Evolutionary conservation across 2,797 vertebrate species (phyloP).

Genomic region (Anabas testudineus): DNA sequence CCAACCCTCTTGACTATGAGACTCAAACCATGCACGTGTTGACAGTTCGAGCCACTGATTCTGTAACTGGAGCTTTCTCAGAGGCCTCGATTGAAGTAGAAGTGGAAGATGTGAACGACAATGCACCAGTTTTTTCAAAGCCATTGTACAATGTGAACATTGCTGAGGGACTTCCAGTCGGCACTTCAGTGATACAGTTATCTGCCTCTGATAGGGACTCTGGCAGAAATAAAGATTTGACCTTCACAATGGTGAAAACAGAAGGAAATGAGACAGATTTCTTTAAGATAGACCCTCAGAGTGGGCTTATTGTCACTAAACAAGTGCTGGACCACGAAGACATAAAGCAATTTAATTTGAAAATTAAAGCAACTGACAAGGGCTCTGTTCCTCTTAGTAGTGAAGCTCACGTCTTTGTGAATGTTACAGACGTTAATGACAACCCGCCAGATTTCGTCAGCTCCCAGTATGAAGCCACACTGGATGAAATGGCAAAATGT

Average conservation of each 20-base stretch:
- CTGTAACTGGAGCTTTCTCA: conserved; percentile 91
- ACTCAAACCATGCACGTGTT: conserved; percentile 86
- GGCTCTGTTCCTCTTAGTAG: conserved; percentile 87
- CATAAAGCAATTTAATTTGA: conserved; percentile 87
- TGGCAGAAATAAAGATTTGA: conserved; percentile 88
- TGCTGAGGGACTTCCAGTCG: conserved; percentile 87
- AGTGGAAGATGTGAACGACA: conserved; percentile 95
- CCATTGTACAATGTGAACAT: conserved; percentile 81
- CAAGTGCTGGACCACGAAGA: conserved; percentile 91
- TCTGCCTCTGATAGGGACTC: conserved; percentile 91
- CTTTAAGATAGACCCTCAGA: conserved; percentile 89
- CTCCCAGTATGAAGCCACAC: conserved; percentile 89
- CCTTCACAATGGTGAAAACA: conserved; percentile 87
- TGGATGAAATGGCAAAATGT: conserved; percentile 94
- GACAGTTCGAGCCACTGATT: conserved; percentile 93
- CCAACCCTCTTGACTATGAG: conserved; percentile 92
- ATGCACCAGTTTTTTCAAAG: conserved; percentile 89
- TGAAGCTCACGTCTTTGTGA: conserved; percentile 87
- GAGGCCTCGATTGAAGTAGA: conserved; percentile 93
- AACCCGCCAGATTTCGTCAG: conserved; percentile 93
- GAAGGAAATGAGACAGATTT: conserved; percentile 84
- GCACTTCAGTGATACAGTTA: conserved; percentile 88
- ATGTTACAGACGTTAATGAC: conserved; percentile 94
- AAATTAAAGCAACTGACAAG: conserved; percentile 89
- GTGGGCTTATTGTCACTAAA: conserved; percentile 88